Evolutionary conservation across 2,888 invertebrate genomes (phyloP).

Genomic region (Phania funesta): DNA sequence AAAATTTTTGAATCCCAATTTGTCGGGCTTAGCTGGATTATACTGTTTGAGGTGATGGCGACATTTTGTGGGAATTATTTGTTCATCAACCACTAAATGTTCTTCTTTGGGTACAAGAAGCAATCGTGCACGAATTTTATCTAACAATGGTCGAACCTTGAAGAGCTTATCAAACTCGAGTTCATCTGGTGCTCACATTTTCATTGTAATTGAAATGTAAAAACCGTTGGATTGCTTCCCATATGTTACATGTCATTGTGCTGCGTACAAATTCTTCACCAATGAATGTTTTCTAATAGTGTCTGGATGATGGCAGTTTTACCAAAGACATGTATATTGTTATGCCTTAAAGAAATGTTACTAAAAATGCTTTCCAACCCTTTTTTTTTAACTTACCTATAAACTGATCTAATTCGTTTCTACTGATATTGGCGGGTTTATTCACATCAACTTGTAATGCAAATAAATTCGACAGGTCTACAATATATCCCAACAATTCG

Average conservation of each 20-base stretch:
- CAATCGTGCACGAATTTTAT: constrained; percentile 37
- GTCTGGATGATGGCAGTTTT: background rate
- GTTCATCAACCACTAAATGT: constrained; percentile 45
- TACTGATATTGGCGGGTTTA: background rate
- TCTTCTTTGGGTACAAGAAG: no score
- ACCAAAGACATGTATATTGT: constrained; percentile 7
- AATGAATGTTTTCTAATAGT: constrained; percentile 42
- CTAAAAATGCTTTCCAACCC: no score
- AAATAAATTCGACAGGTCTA: constrained; percentile 9
- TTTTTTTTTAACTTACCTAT: background rate
- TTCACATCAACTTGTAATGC: background rate
- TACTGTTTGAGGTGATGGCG: constrained; percentile 70
- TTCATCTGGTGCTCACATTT: constrained; percentile 35
- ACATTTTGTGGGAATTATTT: constrained; percentile 52
- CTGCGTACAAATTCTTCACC: constrained; percentile 46
- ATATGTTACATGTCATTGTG: constrained; percentile 42
- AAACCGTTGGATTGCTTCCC: constrained; percentile 57
- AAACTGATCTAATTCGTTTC: constrained; percentile 11
- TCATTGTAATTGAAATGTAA: constrained; percentile 62
- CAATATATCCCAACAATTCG: background rate
- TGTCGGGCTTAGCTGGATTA: constrained; percentile 72
- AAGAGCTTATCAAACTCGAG: constrained; percentile 53
- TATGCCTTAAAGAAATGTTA: background rate
- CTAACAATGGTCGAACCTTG: constrained; percentile 54
- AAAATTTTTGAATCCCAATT: constrained; percentile 71